Evolutionary conservation across 2,888 invertebrate genomes (phyloP).

Genomic region (Glaucopsyche alexis): DNA sequence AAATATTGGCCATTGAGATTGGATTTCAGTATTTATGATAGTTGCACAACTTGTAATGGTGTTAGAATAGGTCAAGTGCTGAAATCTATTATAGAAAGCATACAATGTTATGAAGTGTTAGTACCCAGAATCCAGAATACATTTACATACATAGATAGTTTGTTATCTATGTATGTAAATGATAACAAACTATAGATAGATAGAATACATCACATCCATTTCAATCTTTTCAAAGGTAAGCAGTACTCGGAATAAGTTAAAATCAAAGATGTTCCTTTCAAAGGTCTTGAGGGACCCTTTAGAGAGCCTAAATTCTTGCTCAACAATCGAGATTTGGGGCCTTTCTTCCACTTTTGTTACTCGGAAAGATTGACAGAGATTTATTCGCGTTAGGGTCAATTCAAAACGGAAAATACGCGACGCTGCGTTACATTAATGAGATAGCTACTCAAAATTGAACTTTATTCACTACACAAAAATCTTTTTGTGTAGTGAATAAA

Average conservation of each 20-base stretch:
- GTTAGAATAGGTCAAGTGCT: not conserved
- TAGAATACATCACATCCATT: not conserved
- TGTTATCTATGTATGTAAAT: not conserved
- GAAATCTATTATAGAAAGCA: not conserved
- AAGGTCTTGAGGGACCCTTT: slow-evolving; percentile 3
- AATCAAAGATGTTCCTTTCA: slow-evolving; percentile 6
- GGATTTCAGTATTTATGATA: not conserved
- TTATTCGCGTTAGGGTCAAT: not conserved
- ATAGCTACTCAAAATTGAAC: too few species aligned
- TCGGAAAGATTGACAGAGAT: slow-evolving; percentile 21
- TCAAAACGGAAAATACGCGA: too few species aligned
- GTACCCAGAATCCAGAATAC: too few species aligned
- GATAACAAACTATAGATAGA: not conserved
- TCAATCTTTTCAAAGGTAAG: slow-evolving; percentile 2
- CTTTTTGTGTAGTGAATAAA: too few species aligned
- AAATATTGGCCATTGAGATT: not conserved
- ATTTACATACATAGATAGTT: too few species aligned
- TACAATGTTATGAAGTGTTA: not conserved
- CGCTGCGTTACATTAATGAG: too few species aligned
- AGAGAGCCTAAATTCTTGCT: not conserved
- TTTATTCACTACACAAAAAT: too few species aligned
- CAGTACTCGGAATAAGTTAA: slow-evolving; percentile 8
- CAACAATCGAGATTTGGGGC: not conserved
- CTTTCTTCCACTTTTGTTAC: slow-evolving; percentile 25
- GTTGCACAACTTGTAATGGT: not conserved